Conservation (phyloP, 2,888 invertebrate species). For the Andricus quercusramuli region DNA sequence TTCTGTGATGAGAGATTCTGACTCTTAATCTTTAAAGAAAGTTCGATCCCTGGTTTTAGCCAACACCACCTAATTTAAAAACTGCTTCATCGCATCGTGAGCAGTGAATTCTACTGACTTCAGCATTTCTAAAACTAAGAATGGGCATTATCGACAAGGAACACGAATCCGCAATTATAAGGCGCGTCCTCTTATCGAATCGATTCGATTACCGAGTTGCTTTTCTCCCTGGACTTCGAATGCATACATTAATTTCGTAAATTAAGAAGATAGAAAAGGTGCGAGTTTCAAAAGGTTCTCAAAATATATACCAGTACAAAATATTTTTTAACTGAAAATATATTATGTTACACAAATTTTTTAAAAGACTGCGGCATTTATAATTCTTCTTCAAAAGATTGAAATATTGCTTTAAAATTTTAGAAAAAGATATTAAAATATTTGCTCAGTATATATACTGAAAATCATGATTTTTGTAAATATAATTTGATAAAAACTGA, state of each 20-base stretch:
- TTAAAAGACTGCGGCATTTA: no score
- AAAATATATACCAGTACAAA: not conserved
- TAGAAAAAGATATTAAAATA: no score
- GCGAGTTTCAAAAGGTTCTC: not conserved
- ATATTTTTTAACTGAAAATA: no score
- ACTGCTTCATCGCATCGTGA: not conserved
- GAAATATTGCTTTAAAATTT: no score
- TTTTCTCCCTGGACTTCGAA: not conserved
- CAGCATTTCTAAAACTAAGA: constrained; percentile 37
- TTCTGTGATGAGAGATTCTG: not conserved
- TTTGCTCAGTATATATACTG: no score
- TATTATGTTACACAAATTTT: no score
- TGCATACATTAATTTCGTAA: not conserved
- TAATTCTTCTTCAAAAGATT: no score
- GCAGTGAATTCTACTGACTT: not conserved
- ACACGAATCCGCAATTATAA: constrained; percentile 71
- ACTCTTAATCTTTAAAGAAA: not conserved
- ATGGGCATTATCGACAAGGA: constrained; percentile 59
- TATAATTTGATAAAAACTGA: not conserved
- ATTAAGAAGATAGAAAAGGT: not conserved
- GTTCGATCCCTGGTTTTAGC: not conserved
- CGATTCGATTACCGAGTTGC: not conserved
- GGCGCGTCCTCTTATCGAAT: constrained; percentile 45
- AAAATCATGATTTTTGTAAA: no score
- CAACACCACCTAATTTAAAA: not conserved